These are phyloP conservation scores for Tetraodon nigroviridis DNA, from an alignment of 2,113 vertebrate genomes.

Conservation along the genomic window DNA sequence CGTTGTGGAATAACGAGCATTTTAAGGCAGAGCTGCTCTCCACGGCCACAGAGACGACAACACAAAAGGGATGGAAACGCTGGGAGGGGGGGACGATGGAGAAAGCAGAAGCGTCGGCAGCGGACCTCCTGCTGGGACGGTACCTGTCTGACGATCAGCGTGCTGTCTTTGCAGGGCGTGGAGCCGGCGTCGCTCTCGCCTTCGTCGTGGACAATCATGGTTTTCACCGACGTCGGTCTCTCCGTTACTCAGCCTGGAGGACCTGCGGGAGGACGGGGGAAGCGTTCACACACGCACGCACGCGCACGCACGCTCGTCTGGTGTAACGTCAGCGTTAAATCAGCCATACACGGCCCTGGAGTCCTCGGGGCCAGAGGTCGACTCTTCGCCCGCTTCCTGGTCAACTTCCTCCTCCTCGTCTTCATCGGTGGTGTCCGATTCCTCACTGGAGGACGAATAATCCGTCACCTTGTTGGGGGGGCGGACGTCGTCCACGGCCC, in stretches of 20 bases:
- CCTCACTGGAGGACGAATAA: conserved; percentile 97
- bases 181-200: conserved; percentile 87
- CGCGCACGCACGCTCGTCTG: no score
- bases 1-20: no score
- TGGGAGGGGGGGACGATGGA: neutral
- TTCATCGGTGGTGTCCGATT: conserved; percentile 94
- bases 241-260: conserved; percentile 91
- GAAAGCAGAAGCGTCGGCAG: neutral
- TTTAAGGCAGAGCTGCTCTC: conserved; percentile 7
- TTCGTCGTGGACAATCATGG: conserved; percentile 94
- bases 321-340: no score
- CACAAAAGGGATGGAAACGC: conserved; percentile 29
- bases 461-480: conserved; percentile 95
- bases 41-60: conserved; percentile 16
- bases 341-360: conserved; percentile 81
- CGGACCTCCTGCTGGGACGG: conserved; percentile 2
- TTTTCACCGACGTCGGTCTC: conserved; percentile 94
- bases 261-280: conserved; percentile 44
- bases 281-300: no score
- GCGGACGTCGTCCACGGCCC: conserved; percentile 91
- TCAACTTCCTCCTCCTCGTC: conserved; percentile 97
- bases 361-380: conserved; percentile 91
- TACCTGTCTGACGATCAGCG: conserved; percentile 97
- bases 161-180: conserved; percentile 97
- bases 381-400: conserved; percentile 90